phyloP scores from a whole-genome alignment of 1,140 invertebrate genomes.

The Apocrypta bakeri region DNA sequence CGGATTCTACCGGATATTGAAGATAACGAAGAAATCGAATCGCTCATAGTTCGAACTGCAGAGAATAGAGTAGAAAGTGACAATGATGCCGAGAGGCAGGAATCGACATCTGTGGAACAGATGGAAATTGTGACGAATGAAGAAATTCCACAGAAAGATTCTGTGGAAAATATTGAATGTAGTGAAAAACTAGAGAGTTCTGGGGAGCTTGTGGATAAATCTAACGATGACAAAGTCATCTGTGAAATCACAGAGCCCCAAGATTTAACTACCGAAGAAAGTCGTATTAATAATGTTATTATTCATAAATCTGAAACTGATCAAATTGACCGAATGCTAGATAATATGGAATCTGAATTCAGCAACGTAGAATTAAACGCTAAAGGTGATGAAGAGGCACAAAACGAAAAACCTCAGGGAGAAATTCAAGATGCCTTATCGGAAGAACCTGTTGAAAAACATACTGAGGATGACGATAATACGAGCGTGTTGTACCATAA shows the following conservation, averaged over 20 bases:
- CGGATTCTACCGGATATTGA: conserved; percentile 62
- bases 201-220: conserved; percentile 41
- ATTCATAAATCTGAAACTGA: conserved; percentile 63
- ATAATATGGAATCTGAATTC: conserved; percentile 67
- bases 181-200: neutral
- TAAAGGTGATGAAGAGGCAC: conserved; percentile 24
- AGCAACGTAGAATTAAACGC: conserved; percentile 48
- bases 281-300: neutral
- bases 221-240: neutral
- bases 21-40: conserved; percentile 54
- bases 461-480: conserved; percentile 35
- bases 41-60: conserved; percentile 9
- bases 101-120: neutral
- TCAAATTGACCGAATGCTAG: conserved; percentile 65
- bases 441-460: conserved; percentile 16
- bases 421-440: neutral
- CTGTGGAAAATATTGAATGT: neutral
- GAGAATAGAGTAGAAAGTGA: conserved; percentile 49
- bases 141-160: conserved; percentile 7
- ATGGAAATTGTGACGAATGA: neutral
- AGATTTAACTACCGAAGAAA: conserved; percentile 13
- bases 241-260: conserved; percentile 6
- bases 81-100: conserved; percentile 10
- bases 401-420: conserved; percentile 39
- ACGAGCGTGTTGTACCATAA: conserved; percentile 29